phyloP scores from a whole-genome alignment of 2,888 invertebrate genomes.

The Cancer borealis region DNA sequence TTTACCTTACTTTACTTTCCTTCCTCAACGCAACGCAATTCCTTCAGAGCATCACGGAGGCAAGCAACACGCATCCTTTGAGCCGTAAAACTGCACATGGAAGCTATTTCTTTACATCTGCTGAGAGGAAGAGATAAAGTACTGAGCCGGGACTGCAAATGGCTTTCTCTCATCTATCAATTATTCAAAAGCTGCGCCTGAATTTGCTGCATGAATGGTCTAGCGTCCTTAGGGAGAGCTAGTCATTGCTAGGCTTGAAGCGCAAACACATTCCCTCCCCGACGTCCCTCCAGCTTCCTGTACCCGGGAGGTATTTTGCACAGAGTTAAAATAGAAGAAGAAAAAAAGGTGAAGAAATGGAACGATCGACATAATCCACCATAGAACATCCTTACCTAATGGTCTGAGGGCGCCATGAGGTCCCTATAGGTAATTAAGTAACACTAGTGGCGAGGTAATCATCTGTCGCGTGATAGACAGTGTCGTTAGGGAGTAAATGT shows the following conservation, averaged over 20 bases:
- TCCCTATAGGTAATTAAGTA: not conserved
- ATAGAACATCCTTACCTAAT: not conserved
- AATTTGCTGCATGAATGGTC: not conserved
- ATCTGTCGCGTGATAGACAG: not conserved
- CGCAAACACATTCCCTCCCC: not conserved
- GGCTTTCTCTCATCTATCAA: not conserved
- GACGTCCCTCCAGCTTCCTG: not conserved
- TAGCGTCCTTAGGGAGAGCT: not conserved
- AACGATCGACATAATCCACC: no score
- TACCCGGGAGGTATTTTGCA: not conserved
- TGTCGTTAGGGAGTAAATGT: conserved; percentile 20
- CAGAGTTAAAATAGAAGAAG: not conserved
- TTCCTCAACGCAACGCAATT: not conserved
- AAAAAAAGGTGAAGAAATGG: no score
- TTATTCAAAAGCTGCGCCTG: not conserved
- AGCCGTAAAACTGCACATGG: not conserved
- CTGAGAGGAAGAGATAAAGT: conserved; percentile 4
- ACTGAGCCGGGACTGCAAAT: conserved; percentile 33
- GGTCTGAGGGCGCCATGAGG: not conserved
- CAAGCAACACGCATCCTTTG: not conserved
- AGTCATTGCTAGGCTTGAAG: not conserved
- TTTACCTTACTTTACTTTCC: no score
- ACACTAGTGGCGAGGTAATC: not conserved
- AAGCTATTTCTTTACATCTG: not conserved
- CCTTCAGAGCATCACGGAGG: not conserved